Conservation (phyloP, 1,140 invertebrate species). For the Venustaconcha ellipsiformis region DNA sequence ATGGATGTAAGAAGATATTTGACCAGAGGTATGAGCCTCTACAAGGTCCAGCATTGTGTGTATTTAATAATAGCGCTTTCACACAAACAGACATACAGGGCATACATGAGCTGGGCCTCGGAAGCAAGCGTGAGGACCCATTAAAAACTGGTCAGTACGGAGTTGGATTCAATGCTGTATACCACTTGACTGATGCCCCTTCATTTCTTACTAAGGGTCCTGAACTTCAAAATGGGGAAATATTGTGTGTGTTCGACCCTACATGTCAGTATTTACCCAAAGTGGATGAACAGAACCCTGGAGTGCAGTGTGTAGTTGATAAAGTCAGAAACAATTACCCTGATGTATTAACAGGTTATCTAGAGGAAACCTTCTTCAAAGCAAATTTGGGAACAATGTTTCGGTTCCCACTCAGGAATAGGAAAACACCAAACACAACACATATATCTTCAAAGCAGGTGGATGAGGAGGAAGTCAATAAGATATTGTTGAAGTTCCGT, state of each 20-base stretch:
- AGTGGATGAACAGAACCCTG: constrained; percentile 39
- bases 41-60: constrained; percentile 58
- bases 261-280: constrained; percentile 43
- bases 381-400: constrained; percentile 29
- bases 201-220: constrained; percentile 52
- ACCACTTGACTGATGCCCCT: constrained; percentile 61
- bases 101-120: constrained; percentile 51
- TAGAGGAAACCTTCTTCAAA: constrained; percentile 1
- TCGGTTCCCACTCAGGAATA: constrained; percentile 42
- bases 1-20: constrained; percentile 34
- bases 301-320: constrained; percentile 32
- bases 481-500: constrained; percentile 39
- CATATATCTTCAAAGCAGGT: constrained; percentile 33
- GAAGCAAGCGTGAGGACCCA: constrained; percentile 45
- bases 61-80: constrained; percentile 59
- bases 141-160: constrained; percentile 59
- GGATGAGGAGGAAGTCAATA: constrained; percentile 16
- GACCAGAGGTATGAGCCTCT: constrained; percentile 36
- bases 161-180: constrained; percentile 63
- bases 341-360: constrained; percentile 44
- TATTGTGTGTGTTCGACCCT: constrained; percentile 59
- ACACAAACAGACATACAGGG: constrained; percentile 56
- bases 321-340: constrained; percentile 31
- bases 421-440: constrained; percentile 37
- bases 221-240: constrained; percentile 33